Conservation (phyloP, 2,113 vertebrate species). For the Poeciliopsis turrubarensis region DNA sequence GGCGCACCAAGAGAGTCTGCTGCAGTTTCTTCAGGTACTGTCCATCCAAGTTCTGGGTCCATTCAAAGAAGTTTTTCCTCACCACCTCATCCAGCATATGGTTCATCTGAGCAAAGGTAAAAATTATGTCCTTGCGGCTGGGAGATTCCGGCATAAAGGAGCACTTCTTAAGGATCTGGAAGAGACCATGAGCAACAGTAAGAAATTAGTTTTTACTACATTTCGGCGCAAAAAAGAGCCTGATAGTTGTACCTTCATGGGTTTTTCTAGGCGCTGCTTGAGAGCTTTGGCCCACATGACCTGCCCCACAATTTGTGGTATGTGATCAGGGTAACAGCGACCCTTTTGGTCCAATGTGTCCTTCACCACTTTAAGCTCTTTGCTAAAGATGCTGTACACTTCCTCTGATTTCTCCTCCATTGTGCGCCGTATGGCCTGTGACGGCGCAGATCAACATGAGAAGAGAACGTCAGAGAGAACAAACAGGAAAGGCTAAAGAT, state of each 20-base stretch:
- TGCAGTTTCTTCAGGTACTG: slow-evolving; percentile 80
- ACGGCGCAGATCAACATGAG: background rate
- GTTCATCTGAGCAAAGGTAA: slow-evolving; percentile 69
- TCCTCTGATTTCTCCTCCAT: slow-evolving; percentile 81
- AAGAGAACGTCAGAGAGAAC: background rate
- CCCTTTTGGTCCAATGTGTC: slow-evolving; percentile 72
- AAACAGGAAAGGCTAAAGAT: background rate
- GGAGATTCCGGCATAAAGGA: slow-evolving; percentile 79
- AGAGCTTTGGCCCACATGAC: slow-evolving; percentile 75
- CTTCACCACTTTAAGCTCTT: slow-evolving; percentile 79
- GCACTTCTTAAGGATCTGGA: slow-evolving; percentile 78
- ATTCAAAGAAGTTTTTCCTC: slow-evolving; percentile 83
- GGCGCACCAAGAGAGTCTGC: slow-evolving; percentile 79
- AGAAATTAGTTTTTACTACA: background rate
- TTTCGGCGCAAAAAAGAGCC: background rate
- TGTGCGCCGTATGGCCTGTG: slow-evolving; percentile 82
- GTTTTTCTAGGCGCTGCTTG: slow-evolving; percentile 72
- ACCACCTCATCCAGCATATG: slow-evolving; percentile 84
- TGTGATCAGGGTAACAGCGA: slow-evolving; percentile 60
- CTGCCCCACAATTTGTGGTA: slow-evolving; percentile 76
- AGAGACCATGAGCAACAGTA: background rate
- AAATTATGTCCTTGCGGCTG: slow-evolving; percentile 70
- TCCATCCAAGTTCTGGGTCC: slow-evolving; percentile 82
- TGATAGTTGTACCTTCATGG: slow-evolving; percentile 79
- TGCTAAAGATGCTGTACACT: slow-evolving; percentile 80